phyloP scores from a whole-genome alignment of 37 sponge, comb jelly and placozoan species.

The Halichondria panicea region DNA sequence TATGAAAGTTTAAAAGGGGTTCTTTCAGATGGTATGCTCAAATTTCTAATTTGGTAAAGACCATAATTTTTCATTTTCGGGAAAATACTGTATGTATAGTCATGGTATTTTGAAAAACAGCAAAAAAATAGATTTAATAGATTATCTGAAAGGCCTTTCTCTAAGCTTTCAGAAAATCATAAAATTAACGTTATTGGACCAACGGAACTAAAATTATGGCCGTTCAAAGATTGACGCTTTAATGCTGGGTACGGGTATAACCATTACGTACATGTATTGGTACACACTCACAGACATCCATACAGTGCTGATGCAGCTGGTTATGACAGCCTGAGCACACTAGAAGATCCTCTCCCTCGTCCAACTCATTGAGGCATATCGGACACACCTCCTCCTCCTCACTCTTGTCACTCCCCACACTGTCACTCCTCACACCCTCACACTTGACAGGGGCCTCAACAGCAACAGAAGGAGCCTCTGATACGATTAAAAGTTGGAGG shows the following conservation, averaged over 20 bases:
- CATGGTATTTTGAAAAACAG: background rate
- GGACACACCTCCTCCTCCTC: constrained; percentile 84
- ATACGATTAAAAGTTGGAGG: no score
- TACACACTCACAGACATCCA: constrained; percentile 77
- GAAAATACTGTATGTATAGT: no score
- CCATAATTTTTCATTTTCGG: no score
- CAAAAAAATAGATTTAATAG: background rate
- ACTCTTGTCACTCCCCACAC: constrained; percentile 23
- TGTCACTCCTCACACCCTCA: constrained; percentile 6
- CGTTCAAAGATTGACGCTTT: no score
- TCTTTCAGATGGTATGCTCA: no score
- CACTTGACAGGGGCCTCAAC: background rate
- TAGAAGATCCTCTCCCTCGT: constrained; percentile 71
- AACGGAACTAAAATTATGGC: background rate
- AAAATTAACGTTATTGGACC: background rate
- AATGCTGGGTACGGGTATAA: no score
- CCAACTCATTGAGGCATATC: constrained; percentile 80
- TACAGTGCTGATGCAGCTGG: constrained; percentile 86
- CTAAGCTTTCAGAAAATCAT: background rate
- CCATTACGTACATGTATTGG: background rate
- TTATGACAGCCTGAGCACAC: constrained; percentile 68
- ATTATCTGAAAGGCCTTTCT: no score
- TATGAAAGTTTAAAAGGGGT: no score
- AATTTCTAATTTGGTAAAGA: no score
- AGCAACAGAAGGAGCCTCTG: no score